Evolutionary conservation across 2,888 invertebrate species (phyloP), one percentile per base, ranked within the genome.

Genomic region (Gerris lacustris): DNA sequence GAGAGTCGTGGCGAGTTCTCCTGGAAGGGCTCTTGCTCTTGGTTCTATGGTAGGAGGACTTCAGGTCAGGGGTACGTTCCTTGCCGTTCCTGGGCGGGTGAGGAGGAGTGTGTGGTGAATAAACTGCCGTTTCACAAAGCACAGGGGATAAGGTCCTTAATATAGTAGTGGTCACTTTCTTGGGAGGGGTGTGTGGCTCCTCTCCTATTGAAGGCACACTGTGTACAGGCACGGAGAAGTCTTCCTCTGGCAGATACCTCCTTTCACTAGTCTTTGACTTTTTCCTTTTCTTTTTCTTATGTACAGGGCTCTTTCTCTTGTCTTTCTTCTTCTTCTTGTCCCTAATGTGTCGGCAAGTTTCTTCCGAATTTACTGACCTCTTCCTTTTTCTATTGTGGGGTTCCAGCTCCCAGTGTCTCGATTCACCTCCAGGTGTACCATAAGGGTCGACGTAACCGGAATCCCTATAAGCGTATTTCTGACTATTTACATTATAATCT

Each of bases 71-170:
- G 5, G 71, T 63, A 6, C 44, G 43, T 44, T 43, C 62, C 17
- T 45, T 6, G 43, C 69, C 43, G 18, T 69, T 71, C n/a, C 69
- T 73, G 43, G 73, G 71, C 44, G 72, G 71, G 11, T 72, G 45
- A 5, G 73, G 73, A 11, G 74, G 74, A 11, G 74, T 74, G 67
- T 74, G 74, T 18, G 74, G 74, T 4, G 74, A 74, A 44, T 66
- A 43, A 7, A 55, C 64, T 17, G 11, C 44, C 45, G 62, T 67
- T 6, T 47, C 11, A 68, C 71, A 47, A 31, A 55, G 18, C 17
- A 63, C 68, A 66, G 18, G 67, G 6, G 71, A 67, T 67, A 67
- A 68, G 31, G 68, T 6, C 6, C 44, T 69, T 43, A 45, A 17
- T 31, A 64, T 55, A 15, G 43, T 18, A 17, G 31, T 17, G 6